Percentiles rank a stretch among this genome's conserved stretches.
Conservation (phyloP, 2,113 vertebrate genomes). For the Pteruthius melanotis region DNA sequence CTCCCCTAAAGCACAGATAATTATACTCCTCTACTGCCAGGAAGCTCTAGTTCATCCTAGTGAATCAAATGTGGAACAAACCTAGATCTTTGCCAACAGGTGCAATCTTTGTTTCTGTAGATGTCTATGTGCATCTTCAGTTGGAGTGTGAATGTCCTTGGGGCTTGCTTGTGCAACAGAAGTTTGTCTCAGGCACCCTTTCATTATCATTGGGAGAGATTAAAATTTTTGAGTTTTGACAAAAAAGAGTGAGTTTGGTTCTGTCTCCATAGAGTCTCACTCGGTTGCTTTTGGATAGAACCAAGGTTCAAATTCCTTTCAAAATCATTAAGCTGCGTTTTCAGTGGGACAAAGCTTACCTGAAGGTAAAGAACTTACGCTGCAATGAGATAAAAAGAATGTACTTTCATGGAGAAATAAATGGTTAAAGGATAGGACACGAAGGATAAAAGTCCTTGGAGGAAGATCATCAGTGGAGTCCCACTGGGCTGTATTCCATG, state of each 20-base stretch:
- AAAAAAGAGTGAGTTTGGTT: neutral
- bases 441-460: neutral
- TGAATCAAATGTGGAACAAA: neutral
- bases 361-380: neutral
- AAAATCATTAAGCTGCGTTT: neutral
- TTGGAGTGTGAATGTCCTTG: neutral
- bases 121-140: neutral
- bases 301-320: neutral
- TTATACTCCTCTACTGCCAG: neutral
- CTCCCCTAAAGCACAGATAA: neutral
- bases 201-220: neutral
- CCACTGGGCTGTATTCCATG: neutral
- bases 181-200: neutral
- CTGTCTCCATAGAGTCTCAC: neutral
- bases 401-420: neutral
- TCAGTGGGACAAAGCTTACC: neutral
- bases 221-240: neutral
- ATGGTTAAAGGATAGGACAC: neutral
- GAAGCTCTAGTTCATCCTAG: neutral
- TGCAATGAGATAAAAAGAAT: neutral
- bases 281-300: neutral
- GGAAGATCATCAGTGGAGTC: neutral
- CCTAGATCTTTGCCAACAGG: neutral
- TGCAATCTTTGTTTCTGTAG: neutral
- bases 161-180: neutral